Evolutionary conservation across 2,797 vertebrate genomes (phyloP), one percentile per base, ranked within the genome.

Genomic region (Balearica regulorum): DNA sequence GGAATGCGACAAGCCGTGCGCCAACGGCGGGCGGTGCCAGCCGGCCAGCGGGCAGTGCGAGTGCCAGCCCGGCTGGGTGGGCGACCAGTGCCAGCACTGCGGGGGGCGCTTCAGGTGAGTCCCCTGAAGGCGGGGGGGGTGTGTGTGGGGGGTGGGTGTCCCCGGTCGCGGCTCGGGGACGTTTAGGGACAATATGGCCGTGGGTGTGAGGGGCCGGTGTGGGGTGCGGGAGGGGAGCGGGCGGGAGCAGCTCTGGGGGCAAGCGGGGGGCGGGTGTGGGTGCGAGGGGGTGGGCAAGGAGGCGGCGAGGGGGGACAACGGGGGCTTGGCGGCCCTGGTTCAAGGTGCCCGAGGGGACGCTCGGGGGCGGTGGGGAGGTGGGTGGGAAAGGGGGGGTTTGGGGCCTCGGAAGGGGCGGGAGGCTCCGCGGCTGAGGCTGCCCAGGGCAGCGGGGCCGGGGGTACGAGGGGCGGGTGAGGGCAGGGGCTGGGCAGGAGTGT

Each of bases 1-100:
- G 97, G 99, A 99, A 84, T 99, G 99, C 98, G 99, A 99, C 97
- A 99, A 99, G 76, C 98, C 98, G 54, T 99, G 99, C 81, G 97
- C 99, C 98, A 99, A 99, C 98, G 99, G 99, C 96, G 99, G 99
- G 21, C 98, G 98, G 96, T 99, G 99, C 97, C 98, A 98, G 98
- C 83, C 98, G 80, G 98, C 97, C 37, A 98, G 98, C 39, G 99
- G 99, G 81, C 98, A 93, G 97, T 99, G 99, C 97, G 97, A 99
- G 85, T 99, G 99, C 92, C 98, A 98, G 88, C 97, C 99, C 89
- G 99, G 99, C 96, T 99, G 99, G 99, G 98, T 99, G 57, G 99
- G 99, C 97, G 99, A 99, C 96, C 99, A 99, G 94, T 99, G 99
- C 99, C 99, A 99, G 98, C 99, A 99, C 98, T 99, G 99, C 99